Evolutionary conservation across 2,113 vertebrate genomes (phyloP).

Genomic region (Eulemur macaco): DNA sequence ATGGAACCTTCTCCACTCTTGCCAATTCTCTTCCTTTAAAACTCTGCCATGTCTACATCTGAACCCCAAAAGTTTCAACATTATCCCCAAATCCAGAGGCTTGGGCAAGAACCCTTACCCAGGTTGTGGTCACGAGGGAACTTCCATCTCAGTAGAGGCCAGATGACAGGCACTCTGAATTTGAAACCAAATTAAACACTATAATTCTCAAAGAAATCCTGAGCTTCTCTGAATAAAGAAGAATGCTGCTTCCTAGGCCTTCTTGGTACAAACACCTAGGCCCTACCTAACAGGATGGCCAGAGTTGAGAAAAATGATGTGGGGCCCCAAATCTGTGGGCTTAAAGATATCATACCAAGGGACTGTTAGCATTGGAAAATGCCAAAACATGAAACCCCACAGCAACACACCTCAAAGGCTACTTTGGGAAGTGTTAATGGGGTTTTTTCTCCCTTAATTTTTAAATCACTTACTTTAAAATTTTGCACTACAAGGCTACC

Average conservation of each 20-base stretch:
- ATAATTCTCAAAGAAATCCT: not conserved
- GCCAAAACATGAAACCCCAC: not conserved
- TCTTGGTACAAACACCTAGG: not conserved
- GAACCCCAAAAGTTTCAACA: not conserved
- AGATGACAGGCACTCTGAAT: not conserved
- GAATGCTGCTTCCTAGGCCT: not conserved
- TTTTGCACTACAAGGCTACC: not conserved
- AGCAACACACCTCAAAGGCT: not conserved
- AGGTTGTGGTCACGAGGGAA: not conserved
- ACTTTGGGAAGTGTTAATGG: not conserved
- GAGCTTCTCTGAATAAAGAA: not conserved
- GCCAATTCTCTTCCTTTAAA: not conserved
- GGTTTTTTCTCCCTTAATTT: not conserved
- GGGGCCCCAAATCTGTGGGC: not conserved
- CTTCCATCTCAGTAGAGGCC: not conserved
- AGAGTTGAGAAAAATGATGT: not conserved
- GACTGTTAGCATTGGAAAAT: not conserved
- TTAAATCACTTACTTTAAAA: not conserved
- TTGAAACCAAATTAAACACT: not conserved
- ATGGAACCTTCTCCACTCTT: not conserved
- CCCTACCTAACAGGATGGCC: not conserved
- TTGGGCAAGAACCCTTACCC: not conserved
- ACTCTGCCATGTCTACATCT: not conserved
- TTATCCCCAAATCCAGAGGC: not conserved
- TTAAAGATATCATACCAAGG: not conserved